Evolutionary conservation across 2,113 vertebrate species (phyloP).

Genomic region (Sclerurus mexicanus): DNA sequence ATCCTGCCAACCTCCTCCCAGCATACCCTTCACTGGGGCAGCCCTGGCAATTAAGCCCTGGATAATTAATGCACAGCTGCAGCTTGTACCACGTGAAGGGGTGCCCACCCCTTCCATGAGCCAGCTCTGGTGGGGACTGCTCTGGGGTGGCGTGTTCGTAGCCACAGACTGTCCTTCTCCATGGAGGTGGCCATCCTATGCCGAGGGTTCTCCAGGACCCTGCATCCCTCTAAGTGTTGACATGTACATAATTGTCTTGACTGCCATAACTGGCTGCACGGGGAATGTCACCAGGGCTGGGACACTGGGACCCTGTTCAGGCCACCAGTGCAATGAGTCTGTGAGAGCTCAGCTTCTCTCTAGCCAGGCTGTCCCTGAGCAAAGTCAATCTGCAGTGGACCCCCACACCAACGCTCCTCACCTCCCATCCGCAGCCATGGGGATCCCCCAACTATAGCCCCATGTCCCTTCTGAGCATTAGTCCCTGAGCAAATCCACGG

Average conservation of each 20-base stretch:
- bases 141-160: not conserved
- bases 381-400: not conserved
- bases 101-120: not conserved
- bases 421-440: not conserved
- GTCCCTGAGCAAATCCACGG: not conserved
- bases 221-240: not conserved
- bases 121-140: not conserved
- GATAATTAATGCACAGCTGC: not conserved
- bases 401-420: fast-evolving
- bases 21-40: not conserved
- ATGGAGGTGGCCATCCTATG: fast-evolving
- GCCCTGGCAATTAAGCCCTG: not conserved
- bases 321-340: not conserved
- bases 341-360: not conserved
- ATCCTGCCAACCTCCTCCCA: fast-evolving
- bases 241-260: fast-evolving
- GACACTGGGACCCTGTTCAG: not conserved
- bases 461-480: slow-evolving; percentile 5
- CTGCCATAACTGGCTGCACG: not conserved
- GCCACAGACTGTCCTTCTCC: not conserved
- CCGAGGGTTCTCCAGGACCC: not conserved
- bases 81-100: not conserved
- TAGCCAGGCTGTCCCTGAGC: not conserved
- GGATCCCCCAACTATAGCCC: not conserved
- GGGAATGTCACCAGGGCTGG: fast-evolving